Evolutionary conservation across 2,797 vertebrate genomes (phyloP).

Genomic region (Cryptoprocta ferox): DNA sequence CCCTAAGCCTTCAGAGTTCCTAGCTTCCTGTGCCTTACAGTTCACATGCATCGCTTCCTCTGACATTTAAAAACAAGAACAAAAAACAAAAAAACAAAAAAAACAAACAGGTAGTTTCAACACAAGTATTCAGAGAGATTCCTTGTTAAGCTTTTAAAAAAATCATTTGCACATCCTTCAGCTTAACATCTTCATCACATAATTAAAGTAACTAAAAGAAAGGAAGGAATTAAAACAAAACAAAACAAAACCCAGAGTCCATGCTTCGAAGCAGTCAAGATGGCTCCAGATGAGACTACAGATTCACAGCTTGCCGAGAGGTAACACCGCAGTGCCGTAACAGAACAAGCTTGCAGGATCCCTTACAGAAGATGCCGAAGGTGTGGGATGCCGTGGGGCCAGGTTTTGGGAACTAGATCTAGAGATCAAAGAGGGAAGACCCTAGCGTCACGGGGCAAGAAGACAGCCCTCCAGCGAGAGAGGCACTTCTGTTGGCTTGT

Average conservation of each 20-base stretch:
- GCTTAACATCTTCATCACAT: constrained; percentile 83
- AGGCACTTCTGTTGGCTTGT: constrained; percentile 73
- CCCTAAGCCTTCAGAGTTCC: constrained; percentile 70
- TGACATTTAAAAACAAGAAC: constrained; percentile 74
- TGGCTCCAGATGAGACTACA: constrained; percentile 51
- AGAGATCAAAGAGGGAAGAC: constrained; percentile 71
- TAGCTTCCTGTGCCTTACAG: constrained; percentile 57
- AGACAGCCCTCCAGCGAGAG: constrained; percentile 75
- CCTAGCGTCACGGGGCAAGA: constrained; percentile 69
- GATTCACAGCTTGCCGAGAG: constrained; percentile 83
- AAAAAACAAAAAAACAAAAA: not conserved
- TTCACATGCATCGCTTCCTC: constrained; percentile 65
- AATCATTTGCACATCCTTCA: constrained; percentile 81
- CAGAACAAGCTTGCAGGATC: constrained; percentile 69
- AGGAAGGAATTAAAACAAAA: not conserved
- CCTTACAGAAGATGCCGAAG: constrained; percentile 44
- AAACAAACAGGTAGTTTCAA: constrained; percentile 82
- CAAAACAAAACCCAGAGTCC: constrained; percentile 41
- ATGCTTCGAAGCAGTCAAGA: constrained; percentile 76
- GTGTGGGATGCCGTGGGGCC: constrained; percentile 75
- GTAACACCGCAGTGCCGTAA: constrained; percentile 55
- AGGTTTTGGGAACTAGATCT: constrained; percentile 77
- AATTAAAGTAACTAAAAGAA: constrained; percentile 75
- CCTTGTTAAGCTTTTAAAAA: constrained; percentile 59
- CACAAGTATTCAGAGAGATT: constrained; percentile 76